These are phyloP conservation scores for Eidolon helvum DNA, from an alignment of 2,113 vertebrate genomes.

Conservation along the genomic window DNA sequence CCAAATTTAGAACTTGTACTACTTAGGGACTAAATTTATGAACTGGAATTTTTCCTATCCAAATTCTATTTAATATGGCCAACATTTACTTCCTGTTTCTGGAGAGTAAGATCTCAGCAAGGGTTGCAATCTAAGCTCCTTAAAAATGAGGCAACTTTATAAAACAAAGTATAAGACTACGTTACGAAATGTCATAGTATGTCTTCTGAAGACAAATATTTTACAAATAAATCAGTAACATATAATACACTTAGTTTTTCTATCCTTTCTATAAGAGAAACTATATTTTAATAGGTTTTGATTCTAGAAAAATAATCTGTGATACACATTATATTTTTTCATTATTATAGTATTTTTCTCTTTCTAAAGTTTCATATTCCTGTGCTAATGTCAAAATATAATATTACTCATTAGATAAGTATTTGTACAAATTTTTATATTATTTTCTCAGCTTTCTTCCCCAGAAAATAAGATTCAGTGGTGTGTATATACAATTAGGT, in stretches of 20 bases:
- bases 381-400: not conserved
- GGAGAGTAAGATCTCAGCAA: not conserved
- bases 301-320: not conserved
- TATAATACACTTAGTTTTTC: not conserved
- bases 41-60: slow-evolving; percentile 9
- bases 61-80: slow-evolving; percentile 19
- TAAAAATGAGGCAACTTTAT: not conserved
- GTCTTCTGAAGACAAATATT: not conserved
- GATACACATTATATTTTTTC: not conserved
- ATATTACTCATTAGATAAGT: not conserved
- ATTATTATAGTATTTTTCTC: not conserved
- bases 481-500: not conserved
- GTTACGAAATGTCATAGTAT: not conserved
- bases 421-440: not conserved
- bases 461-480: slow-evolving; percentile 9
- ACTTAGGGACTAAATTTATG: slow-evolving; percentile 49
- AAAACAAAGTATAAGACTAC: not conserved
- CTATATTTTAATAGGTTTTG: not conserved
- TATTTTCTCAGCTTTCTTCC: not conserved
- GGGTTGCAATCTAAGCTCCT: not conserved
- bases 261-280: not conserved
- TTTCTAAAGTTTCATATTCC: not conserved
- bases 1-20: slow-evolving; percentile 49
- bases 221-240: not conserved
- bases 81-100: not conserved